Conservation (phyloP, 37 sponge, comb jelly and placozoan species). For the Eunapius fragilis region DNA sequence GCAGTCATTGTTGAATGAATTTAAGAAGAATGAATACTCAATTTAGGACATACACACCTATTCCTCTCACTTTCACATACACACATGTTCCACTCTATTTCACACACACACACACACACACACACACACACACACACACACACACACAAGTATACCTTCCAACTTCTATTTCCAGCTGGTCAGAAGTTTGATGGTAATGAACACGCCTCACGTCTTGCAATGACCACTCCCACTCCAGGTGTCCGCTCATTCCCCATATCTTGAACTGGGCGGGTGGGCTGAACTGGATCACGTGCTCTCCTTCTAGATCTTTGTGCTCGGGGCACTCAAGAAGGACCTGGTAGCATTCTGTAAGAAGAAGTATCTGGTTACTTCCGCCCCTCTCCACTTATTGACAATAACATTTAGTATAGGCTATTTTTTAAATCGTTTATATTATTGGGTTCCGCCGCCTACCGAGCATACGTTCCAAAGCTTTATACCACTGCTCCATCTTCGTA, state of each 20-base stretch:
- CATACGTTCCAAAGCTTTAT: slow-evolving; percentile 23
- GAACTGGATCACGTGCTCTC: slow-evolving; percentile 55
- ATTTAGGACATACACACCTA: too few species aligned
- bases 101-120: too few species aligned
- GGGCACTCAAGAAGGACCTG: slow-evolving; percentile 50
- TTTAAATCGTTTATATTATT: too few species aligned
- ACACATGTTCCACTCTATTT: too few species aligned
- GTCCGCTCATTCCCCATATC: background rate
- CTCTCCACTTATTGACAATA: background rate
- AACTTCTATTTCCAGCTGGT: slow-evolving; percentile 65
- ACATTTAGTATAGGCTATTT: too few species aligned
- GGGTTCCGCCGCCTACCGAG: slow-evolving; percentile 14
- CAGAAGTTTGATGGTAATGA: slow-evolving; percentile 52
- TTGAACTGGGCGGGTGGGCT: slow-evolving; percentile 5
- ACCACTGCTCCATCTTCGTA: slow-evolving; percentile 61
- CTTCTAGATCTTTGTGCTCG: slow-evolving; percentile 46
- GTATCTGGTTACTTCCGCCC: background rate
- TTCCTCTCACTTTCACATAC: too few species aligned
- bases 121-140: too few species aligned
- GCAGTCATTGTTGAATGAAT: slow-evolving; percentile 4
- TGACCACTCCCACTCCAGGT: slow-evolving; percentile 45
- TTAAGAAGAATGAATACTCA: too few species aligned
- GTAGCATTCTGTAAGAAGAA: slow-evolving; percentile 13
- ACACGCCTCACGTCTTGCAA: slow-evolving; percentile 45
- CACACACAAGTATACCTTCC: slow-evolving; percentile 37